Conservation (phyloP, 2,113 vertebrate genomes). For the Climacteris rufus region DNA sequence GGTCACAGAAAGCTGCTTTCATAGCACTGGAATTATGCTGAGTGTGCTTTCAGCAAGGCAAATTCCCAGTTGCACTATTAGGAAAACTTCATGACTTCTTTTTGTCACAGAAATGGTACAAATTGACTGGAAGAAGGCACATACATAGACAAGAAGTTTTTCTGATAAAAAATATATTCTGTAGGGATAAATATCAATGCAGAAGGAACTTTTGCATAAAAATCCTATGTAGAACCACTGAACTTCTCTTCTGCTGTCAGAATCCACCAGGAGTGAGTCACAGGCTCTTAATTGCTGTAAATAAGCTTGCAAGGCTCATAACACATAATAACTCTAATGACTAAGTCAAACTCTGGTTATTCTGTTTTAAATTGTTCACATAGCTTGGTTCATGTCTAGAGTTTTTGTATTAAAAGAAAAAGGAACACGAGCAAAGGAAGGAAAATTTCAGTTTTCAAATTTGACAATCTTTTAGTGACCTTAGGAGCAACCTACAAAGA, state of each 20-base stretch:
- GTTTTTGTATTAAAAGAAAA: background rate
- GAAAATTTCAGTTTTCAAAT: background rate
- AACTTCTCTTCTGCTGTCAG: background rate
- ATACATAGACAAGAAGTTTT: background rate
- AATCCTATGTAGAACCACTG: background rate
- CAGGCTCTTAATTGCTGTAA: background rate
- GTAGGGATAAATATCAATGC: background rate
- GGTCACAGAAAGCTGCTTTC: background rate
- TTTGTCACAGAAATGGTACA: background rate
- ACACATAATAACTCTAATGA: background rate
- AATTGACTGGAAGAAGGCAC: background rate
- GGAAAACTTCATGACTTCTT: background rate
- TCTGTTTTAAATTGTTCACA: background rate
- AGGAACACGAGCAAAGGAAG: background rate
- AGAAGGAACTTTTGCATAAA: background rate
- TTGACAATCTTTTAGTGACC: background rate
- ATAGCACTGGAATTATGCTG: background rate
- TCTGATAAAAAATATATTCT: background rate
- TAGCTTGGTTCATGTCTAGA: background rate
- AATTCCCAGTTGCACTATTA: background rate
- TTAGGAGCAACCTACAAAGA: background rate
- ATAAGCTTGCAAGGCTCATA: background rate
- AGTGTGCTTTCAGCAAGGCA: background rate
- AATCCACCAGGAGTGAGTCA: background rate
- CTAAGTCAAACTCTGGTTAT: background rate